phyloP scores from a whole-genome alignment of 2,113 vertebrate genomes.

The Sisor rabdophorus region DNA sequence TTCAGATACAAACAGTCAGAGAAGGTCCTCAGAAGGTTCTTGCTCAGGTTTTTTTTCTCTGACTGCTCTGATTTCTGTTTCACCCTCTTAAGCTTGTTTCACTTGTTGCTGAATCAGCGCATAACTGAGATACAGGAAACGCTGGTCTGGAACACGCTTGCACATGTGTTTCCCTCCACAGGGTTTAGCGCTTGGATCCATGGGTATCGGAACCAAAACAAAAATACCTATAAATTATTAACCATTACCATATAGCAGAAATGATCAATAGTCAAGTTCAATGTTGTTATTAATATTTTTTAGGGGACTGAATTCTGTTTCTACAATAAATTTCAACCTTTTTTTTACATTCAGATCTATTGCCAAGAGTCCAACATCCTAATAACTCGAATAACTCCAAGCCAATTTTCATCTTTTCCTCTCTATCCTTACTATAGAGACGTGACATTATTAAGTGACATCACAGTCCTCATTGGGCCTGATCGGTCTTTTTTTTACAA shows the following conservation, averaged over 20 bases:
- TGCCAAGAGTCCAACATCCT: not conserved
- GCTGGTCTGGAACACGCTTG: not conserved
- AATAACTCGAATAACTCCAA: slow-evolving; percentile 12
- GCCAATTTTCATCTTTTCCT: not conserved
- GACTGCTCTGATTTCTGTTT: not conserved
- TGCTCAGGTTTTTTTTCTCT: not conserved
- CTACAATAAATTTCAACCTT: not conserved
- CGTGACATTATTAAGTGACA: not conserved
- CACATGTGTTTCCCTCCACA: not conserved
- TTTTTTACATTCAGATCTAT: not conserved
- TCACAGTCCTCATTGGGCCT: not conserved
- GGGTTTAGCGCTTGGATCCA: not conserved
- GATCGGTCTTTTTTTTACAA: slow-evolving; percentile 2
- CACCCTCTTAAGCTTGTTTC: not conserved
- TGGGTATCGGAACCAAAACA: too few species aligned
- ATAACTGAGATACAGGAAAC: slow-evolving; percentile 23
- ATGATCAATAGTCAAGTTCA: not conserved
- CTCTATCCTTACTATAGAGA: slow-evolving; percentile 4
- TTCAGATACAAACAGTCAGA: not conserved
- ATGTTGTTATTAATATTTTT: not conserved
- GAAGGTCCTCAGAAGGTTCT: not conserved
- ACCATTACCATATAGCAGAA: not conserved
- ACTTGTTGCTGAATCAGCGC: not conserved
- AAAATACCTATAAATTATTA: too few species aligned
- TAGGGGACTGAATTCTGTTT: not conserved